These are phyloP conservation scores for Leptonema lineaticorne DNA, from an alignment of 1,140 invertebrate genomes.

Conservation along the genomic window DNA sequence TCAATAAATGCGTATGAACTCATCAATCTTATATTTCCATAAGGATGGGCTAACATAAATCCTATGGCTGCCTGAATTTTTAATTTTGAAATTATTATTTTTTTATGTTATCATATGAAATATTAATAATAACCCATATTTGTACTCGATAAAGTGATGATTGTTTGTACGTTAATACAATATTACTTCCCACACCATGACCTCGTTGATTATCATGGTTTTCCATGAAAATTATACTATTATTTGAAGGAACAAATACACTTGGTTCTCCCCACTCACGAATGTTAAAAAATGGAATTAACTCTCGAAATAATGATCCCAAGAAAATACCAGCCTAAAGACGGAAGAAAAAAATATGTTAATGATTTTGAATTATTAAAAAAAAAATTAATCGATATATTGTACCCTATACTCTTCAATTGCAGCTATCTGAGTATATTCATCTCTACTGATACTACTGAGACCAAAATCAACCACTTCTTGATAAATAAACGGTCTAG, in stretches of 20 bases:
- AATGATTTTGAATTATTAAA: neutral
- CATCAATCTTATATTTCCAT: slow-evolving; percentile 73
- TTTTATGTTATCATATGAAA: neutral
- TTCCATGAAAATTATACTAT: slow-evolving; percentile 65
- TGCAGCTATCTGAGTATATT: slow-evolving; percentile 66
- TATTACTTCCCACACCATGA: slow-evolving; percentile 56
- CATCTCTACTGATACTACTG: slow-evolving; percentile 64
- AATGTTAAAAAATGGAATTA: slow-evolving; percentile 52
- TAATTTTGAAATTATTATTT: slow-evolving; percentile 41
- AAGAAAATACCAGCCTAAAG: slow-evolving; percentile 54
- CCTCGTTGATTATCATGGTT: slow-evolving; percentile 63
- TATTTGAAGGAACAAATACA: slow-evolving; percentile 56
- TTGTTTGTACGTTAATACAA: slow-evolving; percentile 62
- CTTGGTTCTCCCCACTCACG: slow-evolving; percentile 58
- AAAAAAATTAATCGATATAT: no score
- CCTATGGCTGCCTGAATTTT: slow-evolving; percentile 63
- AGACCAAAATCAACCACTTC: slow-evolving; percentile 80
- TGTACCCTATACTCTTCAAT: slow-evolving; percentile 73
- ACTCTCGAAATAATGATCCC: slow-evolving; percentile 42
- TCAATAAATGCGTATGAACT: slow-evolving; percentile 66
- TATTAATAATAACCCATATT: slow-evolving; percentile 52
- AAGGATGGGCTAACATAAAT: slow-evolving; percentile 77
- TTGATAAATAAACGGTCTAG: slow-evolving; percentile 70
- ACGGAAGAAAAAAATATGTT: no score
- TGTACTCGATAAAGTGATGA: slow-evolving; percentile 52